Conservation (phyloP, 2,113 vertebrate genomes). For the Solea solea region DNA sequence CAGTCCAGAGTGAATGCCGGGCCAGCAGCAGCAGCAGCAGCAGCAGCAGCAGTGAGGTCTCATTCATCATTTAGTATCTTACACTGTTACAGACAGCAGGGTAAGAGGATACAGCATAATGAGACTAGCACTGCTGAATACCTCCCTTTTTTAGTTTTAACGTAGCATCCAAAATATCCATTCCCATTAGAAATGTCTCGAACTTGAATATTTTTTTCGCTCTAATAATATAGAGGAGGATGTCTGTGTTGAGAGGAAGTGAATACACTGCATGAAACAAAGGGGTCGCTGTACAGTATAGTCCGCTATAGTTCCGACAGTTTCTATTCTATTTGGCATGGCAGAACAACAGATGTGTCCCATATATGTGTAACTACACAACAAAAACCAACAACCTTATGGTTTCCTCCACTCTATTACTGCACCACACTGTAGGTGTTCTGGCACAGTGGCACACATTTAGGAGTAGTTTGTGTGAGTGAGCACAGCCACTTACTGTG, state of each 20-base stretch:
- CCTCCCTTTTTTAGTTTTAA: not conserved
- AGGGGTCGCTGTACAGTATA: not conserved
- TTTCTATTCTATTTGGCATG: not conserved
- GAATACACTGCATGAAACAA: constrained; percentile 17
- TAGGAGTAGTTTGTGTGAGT: constrained; percentile 37
- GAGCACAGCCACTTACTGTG: constrained; percentile 24
- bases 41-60: constrained; percentile 27
- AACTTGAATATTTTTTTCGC: constrained; percentile 30
- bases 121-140: constrained; percentile 1
- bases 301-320: not conserved
- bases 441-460: constrained; percentile 53
- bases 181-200: no score
- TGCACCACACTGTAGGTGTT: constrained; percentile 40
- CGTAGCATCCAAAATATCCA: constrained; percentile 14
- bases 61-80: constrained; percentile 75
- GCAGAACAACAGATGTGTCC: constrained; percentile 5
- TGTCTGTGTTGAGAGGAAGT: constrained; percentile 53
- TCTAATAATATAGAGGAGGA: constrained; percentile 90
- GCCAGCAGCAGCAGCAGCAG: constrained; percentile 11
- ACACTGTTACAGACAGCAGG: constrained; percentile 49
- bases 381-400: no score
- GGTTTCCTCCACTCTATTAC: not conserved
- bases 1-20: constrained; percentile 10
- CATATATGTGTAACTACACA: not conserved
- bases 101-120: constrained; percentile 44